Percentiles rank a stretch among this genome's conserved stretches.
Evolutionary conservation across 2,113 vertebrate species (phyloP).

Genomic region (Nanger granti): DNA sequence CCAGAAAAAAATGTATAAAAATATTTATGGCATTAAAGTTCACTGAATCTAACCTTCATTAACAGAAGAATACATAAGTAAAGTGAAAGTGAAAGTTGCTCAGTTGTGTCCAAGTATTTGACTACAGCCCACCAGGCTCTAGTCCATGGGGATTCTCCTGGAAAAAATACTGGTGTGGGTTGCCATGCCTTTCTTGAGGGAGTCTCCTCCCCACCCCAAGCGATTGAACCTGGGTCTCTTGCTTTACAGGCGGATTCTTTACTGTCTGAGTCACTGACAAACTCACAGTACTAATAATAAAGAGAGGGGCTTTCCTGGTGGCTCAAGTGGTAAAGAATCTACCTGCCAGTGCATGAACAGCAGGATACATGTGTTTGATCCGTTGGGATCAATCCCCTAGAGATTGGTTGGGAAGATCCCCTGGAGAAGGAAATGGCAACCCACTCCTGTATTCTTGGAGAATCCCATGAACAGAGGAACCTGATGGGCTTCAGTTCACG

Average conservation of each 20-base stretch:
- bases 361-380: neutral
- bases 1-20: neutral
- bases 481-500: neutral
- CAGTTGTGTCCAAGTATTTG: neutral
- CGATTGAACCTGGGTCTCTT: neutral
- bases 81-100: neutral
- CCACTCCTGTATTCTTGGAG: neutral
- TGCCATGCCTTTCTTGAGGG: neutral
- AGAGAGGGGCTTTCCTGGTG: neutral
- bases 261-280: neutral
- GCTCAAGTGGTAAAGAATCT: neutral
- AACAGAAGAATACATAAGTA: neutral
- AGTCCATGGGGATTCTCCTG: neutral
- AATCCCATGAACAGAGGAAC: neutral
- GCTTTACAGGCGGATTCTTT: neutral
- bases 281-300: neutral
- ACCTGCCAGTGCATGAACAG: neutral
- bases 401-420: neutral
- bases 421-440: neutral
- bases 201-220: neutral
- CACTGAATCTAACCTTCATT: neutral
- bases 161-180: neutral
- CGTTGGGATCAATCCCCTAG: neutral
- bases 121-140: neutral
- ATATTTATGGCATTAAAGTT: neutral